Base-by-base conservation (phyloP, 2,113 vertebrate species). In the Melanerpes aurifrons region DNA sequence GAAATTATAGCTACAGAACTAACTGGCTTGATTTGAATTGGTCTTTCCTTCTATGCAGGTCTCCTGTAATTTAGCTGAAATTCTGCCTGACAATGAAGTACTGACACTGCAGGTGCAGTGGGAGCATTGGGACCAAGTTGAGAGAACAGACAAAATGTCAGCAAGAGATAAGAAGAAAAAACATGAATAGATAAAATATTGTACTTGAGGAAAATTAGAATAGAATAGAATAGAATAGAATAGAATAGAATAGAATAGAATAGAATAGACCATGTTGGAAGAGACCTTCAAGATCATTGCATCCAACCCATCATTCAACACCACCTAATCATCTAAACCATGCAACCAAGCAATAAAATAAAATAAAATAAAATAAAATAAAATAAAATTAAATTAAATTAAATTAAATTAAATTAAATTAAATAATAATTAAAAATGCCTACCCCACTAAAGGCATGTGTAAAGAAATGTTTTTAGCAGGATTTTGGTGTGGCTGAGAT, bases 371-470 rank as follows among this genome's bases (percentile, higher is more conserved):
- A 9, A 7, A 31, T 37, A 37, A 37, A 37, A 37, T 37, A 9
- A 37, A 37, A 37, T 37, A 9, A 37, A 37, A 37, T 37, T 37
- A 37, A 37, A 37, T 37, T 37, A 37, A 37, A 37, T 37, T 37
- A 37, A 37, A 37, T 37, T 37, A 37, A 37, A 37, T 37, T 37
- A 37, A 37, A 37, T 37, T 37, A 37, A 37, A 37, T 37, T 37
- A 37, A 37, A 37, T 37, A 18, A 47, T 18, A n/a, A 72, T 56
- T 53, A 63, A 63, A 12, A 9, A 31, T 3, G 20, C 12, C 14
- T 59, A 24, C 2, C 31, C 3, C 15, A 32, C 14, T 29, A 31
- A 71, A 56, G 3, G 1, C 7, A 72, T 2, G 5, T 47, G 3
- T n/a, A 18, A 86, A 71, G 31, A 75, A 54, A 6, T 12, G 4